Conservation (phyloP, 2,797 vertebrate genomes). For the Mus spretus region DNA sequence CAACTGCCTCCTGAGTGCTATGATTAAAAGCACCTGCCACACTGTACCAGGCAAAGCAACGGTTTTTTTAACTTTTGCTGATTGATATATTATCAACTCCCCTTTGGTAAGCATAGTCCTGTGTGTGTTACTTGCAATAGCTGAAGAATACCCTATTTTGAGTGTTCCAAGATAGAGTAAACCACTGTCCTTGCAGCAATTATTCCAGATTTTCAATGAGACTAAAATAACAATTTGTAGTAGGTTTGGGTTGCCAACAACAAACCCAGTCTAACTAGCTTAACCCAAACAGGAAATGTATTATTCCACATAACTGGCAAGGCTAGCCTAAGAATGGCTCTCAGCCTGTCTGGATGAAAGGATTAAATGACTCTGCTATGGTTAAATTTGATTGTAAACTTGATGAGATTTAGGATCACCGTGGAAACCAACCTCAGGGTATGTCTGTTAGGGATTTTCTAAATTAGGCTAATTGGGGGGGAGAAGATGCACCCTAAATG, state of each 20-base stretch:
- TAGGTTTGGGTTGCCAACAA: not conserved
- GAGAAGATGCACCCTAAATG: not conserved
- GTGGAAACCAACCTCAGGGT: not conserved
- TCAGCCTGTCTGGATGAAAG: not conserved
- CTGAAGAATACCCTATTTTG: constrained; percentile 1
- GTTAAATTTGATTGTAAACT: not conserved
- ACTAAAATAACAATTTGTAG: constrained; percentile 31
- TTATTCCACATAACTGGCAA: constrained; percentile 17
- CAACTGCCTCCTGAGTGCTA: not conserved
- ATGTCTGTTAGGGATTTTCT: not conserved
- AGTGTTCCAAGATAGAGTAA: constrained; percentile 28
- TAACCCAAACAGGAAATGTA: constrained; percentile 43
- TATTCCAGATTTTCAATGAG: constrained; percentile 28
- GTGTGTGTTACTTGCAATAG: not conserved
- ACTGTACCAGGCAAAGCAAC: not conserved
- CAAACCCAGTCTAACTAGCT: constrained; percentile 26
- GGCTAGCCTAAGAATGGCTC: not conserved
- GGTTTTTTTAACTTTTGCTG: constrained; percentile 13
- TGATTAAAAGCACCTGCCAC: not conserved
- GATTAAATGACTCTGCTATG: not conserved
- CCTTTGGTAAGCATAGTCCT: constrained; percentile 42
- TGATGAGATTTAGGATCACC: not conserved
- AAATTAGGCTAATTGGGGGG: not conserved
- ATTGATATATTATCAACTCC: not conserved
- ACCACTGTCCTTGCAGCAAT: not conserved